These are phyloP conservation scores for Lamellibrachia luymesi DNA, from an alignment of 1,140 invertebrate species.

Conservation along the genomic window DNA sequence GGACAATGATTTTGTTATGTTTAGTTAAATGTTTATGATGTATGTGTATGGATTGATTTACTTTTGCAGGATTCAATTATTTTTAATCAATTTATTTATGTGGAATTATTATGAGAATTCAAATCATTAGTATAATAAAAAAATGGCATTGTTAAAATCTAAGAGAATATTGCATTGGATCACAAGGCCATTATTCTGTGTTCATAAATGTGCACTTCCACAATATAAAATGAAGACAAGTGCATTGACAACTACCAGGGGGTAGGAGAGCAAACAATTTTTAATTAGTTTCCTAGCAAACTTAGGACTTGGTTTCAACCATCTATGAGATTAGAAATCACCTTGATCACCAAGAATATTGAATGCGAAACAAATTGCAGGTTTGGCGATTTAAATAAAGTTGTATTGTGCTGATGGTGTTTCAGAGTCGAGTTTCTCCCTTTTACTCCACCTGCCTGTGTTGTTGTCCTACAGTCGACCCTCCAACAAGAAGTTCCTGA, in stretches of 20 bases:
- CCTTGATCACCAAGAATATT: too few relatives aligned
- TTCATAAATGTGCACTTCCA: too few relatives aligned
- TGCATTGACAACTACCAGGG: too few relatives aligned
- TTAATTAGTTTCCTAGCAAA: too few relatives aligned
- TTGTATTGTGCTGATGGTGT: neutral
- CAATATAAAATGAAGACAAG: too few relatives aligned
- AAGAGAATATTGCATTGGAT: neutral
- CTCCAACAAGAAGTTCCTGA: neutral
- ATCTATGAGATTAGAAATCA: too few relatives aligned
- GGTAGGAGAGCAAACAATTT: too few relatives aligned
- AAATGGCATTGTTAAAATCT: neutral
- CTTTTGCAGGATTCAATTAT: neutral
- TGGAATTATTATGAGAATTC: neutral
- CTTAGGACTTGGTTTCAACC: too few relatives aligned
- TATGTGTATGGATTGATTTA: neutral
- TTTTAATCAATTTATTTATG: neutral
- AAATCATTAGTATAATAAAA: neutral
- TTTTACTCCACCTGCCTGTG: neutral
- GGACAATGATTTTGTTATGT: neutral
- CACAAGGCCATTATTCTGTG: too few relatives aligned
- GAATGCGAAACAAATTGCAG: too few relatives aligned
- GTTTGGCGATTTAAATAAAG: too few relatives aligned
- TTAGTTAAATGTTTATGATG: neutral
- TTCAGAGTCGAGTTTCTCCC: neutral
- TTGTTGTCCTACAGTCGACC: neutral